Percentiles rank a stretch among this genome's conserved stretches.
Evolutionary conservation across 2,888 invertebrate species (phyloP).

Genomic region (Notodonta dromedarius): DNA sequence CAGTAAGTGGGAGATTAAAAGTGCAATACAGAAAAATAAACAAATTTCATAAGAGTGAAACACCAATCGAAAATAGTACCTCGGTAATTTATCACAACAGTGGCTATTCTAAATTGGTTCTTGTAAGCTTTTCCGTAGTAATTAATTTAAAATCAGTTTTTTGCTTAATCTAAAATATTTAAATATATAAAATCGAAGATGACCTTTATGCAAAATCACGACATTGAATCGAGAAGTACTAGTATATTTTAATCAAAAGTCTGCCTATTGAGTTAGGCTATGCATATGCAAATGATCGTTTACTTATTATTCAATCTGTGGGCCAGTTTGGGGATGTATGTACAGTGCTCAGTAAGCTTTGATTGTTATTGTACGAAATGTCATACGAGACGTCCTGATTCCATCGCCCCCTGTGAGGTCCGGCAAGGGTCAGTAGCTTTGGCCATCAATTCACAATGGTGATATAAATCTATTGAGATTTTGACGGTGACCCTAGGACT

Average conservation of each 20-base stretch:
- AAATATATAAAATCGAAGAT: not conserved
- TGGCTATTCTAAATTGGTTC: not conserved
- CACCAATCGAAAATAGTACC: no score
- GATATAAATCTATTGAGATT: constrained; percentile 22
- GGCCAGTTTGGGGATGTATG: constrained; percentile 12
- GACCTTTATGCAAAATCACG: constrained; percentile 3
- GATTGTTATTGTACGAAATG: constrained; percentile 11
- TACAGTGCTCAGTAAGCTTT: constrained; percentile 8
- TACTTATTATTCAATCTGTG: constrained; percentile 13
- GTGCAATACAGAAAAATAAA: no score
- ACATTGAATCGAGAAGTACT: constrained; percentile 16
- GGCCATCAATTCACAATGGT: constrained; percentile 8
- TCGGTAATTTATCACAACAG: not conserved
- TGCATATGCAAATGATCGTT: constrained; percentile 15
- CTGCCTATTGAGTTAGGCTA: constrained; percentile 7
- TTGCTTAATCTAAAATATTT: not conserved
- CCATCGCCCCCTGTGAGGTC: constrained; percentile 10
- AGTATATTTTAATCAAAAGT: constrained; percentile 16
- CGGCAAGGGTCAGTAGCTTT: constrained; percentile 15
- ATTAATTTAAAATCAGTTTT: constrained; percentile 2
- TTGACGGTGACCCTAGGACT: constrained; percentile 17
- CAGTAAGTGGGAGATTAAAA: not conserved
- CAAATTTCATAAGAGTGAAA: no score
- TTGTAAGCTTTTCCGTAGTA: not conserved
- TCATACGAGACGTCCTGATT: constrained; percentile 10